Evolutionary conservation across 2,888 invertebrate genomes (phyloP).

Genomic region (Alsophila aescularia): DNA sequence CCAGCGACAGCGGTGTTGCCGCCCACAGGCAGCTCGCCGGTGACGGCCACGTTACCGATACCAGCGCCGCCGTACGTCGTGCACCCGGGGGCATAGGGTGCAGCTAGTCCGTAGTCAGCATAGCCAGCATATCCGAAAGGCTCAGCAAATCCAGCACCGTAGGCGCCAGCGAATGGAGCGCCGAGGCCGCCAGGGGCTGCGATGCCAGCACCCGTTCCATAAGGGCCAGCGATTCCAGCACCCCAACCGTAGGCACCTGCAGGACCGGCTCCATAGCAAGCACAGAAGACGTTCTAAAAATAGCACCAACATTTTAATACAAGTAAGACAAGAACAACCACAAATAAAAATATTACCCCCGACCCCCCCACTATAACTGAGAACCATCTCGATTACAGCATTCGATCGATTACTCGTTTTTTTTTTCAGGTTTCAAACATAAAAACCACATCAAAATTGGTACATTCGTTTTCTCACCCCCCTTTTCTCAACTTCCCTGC

Average conservation of each 20-base stretch:
- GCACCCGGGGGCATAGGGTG: constrained; percentile 22
- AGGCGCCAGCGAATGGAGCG: background rate
- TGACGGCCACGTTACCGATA: constrained; percentile 40
- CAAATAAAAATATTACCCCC: too few species aligned
- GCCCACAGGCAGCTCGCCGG: constrained; percentile 48
- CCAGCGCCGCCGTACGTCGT: constrained; percentile 19
- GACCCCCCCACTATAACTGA: too few species aligned
- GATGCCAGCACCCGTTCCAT: background rate
- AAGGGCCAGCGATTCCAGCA: background rate
- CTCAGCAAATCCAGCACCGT: constrained; percentile 16
- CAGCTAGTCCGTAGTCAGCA: constrained; percentile 14
- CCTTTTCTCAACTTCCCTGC: too few species aligned
- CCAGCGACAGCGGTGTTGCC: constrained; percentile 44
- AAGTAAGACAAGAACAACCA: too few species aligned
- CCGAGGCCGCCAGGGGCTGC: background rate
- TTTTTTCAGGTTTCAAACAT: too few species aligned
- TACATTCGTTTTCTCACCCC: too few species aligned
- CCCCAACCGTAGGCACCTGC: background rate
- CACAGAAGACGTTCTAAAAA: constrained; percentile 14
- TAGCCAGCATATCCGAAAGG: constrained; percentile 29
- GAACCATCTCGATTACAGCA: too few species aligned
- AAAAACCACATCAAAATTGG: too few species aligned
- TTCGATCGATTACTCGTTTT: too few species aligned
- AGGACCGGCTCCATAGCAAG: constrained; percentile 1
- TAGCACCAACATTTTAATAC: too few species aligned